These are phyloP conservation scores for Arge pagana DNA, from an alignment of 2,888 invertebrate genomes.

Conservation along the genomic window DNA sequence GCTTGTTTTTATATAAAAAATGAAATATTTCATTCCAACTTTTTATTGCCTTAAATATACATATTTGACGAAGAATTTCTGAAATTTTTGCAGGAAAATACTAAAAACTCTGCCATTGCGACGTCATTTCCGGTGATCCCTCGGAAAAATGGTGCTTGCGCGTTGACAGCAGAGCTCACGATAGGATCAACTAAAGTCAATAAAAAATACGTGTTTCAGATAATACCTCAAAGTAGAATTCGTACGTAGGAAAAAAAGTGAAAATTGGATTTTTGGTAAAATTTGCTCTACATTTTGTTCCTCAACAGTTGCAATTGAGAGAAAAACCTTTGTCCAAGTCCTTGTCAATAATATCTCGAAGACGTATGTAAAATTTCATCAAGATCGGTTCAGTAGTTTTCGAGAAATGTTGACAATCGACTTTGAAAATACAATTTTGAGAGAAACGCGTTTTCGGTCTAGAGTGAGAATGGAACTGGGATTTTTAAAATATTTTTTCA, in stretches of 20 bases:
- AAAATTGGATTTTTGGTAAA: constrained; percentile 22
- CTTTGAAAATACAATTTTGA: no score
- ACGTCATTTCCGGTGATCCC: constrained; percentile 15
- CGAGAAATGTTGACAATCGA: no score
- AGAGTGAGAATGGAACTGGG: constrained; percentile 12
- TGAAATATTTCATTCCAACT: constrained; percentile 21
- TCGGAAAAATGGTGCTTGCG: constrained; percentile 18
- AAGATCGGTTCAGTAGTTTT: no score
- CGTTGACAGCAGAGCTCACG: constrained; percentile 16
- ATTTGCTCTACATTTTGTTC: constrained; percentile 22
- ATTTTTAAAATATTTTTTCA: constrained; percentile 19
- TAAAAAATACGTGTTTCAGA: constrained; percentile 16
- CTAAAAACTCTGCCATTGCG: constrained; percentile 10
- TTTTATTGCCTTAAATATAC: constrained; percentile 23
- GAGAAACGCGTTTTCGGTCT: constrained; percentile 29
- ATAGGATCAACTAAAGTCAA: no score
- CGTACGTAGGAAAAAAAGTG: constrained; percentile 13
- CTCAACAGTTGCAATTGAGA: constrained; percentile 20
- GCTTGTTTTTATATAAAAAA: constrained; percentile 22
- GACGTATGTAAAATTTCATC: no score
- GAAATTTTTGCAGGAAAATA: constrained; percentile 17
- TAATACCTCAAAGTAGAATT: constrained; percentile 17
- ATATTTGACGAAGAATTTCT: constrained; percentile 15
- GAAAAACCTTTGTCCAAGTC: constrained; percentile 16
- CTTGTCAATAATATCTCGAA: constrained; percentile 24